Evolutionary conservation across 2,797 vertebrate genomes (phyloP).

Genomic region (Hydrolagus colliei): DNA sequence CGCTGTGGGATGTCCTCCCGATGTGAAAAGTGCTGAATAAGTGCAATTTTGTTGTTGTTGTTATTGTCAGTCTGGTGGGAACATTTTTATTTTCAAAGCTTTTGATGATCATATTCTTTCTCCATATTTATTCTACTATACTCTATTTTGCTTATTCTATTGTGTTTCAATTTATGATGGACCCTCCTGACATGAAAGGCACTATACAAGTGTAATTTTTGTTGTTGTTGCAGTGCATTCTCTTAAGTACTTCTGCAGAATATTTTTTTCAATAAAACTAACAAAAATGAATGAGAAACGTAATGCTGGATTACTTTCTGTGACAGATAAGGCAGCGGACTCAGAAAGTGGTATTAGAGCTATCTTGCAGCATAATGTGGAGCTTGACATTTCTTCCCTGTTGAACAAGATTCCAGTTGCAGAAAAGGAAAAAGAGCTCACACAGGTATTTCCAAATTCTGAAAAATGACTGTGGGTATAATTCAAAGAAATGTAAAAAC

Average conservation of each 20-base stretch:
- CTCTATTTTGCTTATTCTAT: too few species aligned
- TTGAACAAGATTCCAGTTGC: slow-evolving; percentile 55
- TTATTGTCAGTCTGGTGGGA: too few species aligned
- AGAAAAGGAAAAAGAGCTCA: slow-evolving; percentile 52
- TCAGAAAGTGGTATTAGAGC: slow-evolving; percentile 16
- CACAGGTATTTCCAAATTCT: slow-evolving; percentile 57
- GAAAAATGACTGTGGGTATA: not conserved
- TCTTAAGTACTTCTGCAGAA: too few species aligned
- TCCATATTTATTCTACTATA: too few species aligned
- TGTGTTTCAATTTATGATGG: too few species aligned
- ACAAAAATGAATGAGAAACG: slow-evolving; percentile 3
- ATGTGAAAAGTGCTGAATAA: too few species aligned
- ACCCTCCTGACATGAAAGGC: too few species aligned
- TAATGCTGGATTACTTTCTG: not conserved
- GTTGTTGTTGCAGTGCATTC: too few species aligned
- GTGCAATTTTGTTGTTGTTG: too few species aligned
- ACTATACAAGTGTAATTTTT: too few species aligned
- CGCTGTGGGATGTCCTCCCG: too few species aligned
- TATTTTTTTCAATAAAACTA: not conserved
- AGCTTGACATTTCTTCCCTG: slow-evolving; percentile 58
- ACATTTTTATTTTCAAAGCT: not conserved
- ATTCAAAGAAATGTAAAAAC: too few species aligned
- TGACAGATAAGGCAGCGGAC: not conserved
- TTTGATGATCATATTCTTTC: not conserved
- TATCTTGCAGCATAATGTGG: slow-evolving; percentile 51